These are phyloP conservation scores for Rhinopomastus cyanomelas DNA, from an alignment of 2,113 vertebrate genomes.

Conservation along the genomic window DNA sequence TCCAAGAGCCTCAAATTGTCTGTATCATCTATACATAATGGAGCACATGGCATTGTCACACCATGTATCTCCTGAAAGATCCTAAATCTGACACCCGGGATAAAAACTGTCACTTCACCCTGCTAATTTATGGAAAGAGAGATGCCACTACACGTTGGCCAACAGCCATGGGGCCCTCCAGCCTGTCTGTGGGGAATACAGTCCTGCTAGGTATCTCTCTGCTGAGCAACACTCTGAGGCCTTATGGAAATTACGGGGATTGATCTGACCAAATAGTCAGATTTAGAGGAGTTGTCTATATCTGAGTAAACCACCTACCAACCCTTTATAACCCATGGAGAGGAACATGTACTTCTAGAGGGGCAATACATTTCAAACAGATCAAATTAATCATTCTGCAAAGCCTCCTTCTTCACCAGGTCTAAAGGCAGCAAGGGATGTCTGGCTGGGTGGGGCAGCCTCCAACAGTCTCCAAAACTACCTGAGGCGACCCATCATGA, in stretches of 20 bases:
- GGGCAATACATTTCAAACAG: neutral
- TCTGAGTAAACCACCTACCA: neutral
- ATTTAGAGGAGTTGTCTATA: neutral
- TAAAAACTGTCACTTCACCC: neutral
- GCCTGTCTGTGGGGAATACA: neutral
- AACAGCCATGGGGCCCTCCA: neutral
- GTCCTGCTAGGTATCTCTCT: neutral
- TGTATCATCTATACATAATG: neutral
- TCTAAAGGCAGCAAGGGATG: neutral
- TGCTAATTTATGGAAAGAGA: neutral
- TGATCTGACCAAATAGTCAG: neutral
- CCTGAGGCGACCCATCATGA: neutral
- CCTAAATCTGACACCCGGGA: neutral
- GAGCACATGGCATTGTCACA: neutral
- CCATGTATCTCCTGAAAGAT: fast-evolving
- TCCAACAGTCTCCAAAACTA: neutral
- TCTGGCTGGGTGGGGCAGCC: neutral
- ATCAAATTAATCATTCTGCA: neutral
- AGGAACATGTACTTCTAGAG: neutral
- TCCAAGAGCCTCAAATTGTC: neutral
- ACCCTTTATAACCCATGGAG: neutral
- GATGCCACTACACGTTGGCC: neutral
- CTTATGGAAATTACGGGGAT: neutral
- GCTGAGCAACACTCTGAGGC: neutral
- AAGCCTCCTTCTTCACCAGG: neutral